phyloP scores from a whole-genome alignment of 2,888 invertebrate genomes.

The Acleris cristana region DNA sequence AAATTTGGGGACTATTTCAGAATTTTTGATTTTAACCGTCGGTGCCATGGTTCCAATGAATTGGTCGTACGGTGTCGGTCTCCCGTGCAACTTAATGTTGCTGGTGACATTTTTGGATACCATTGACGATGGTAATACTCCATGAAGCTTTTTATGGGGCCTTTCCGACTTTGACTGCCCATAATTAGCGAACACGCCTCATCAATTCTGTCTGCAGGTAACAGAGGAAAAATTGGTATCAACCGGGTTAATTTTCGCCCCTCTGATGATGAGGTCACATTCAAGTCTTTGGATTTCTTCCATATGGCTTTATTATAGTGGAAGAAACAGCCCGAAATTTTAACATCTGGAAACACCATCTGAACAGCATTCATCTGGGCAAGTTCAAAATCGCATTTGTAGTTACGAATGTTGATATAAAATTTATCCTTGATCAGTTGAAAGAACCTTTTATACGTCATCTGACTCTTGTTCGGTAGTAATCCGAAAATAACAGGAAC shows the following conservation, averaged over 20 bases:
- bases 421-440: not conserved
- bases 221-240: not conserved
- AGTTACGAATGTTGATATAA: not conserved
- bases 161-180: not conserved
- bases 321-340: not conserved
- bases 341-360: not conserved
- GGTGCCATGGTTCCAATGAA: not conserved
- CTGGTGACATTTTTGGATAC: too few species aligned
- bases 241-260: not conserved
- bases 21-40: not conserved
- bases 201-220: not conserved
- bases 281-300: not conserved
- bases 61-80: not conserved
- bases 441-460: not conserved
- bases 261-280: not conserved
- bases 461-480: not conserved
- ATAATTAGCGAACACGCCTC: not conserved
- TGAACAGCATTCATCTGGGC: not conserved
- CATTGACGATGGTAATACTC: not conserved
- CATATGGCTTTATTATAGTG: not conserved
- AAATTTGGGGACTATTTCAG: not conserved
- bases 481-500: not conserved
- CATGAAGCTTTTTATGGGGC: not conserved
- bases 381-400: not conserved
- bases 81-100: not conserved